phyloP scores from a whole-genome alignment of 1,140 invertebrate genomes.

The Brachionus rubens region DNA sequence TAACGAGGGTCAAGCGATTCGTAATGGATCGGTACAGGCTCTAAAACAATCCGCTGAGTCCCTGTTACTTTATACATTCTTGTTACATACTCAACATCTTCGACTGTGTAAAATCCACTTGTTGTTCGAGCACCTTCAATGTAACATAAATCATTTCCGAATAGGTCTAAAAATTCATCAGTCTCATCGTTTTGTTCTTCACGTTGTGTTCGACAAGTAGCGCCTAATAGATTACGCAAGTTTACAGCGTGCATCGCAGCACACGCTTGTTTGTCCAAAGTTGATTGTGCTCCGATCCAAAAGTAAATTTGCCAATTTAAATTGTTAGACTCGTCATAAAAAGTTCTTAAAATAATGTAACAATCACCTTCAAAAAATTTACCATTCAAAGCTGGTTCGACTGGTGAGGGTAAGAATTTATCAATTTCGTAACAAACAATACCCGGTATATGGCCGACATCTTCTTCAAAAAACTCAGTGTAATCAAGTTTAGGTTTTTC shows the following conservation, averaged over 20 bases:
- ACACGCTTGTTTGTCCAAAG: slow-evolving; percentile 94
- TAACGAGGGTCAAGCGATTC: slow-evolving; percentile 80
- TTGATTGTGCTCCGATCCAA: slow-evolving; percentile 94
- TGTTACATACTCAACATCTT: slow-evolving; percentile 71
- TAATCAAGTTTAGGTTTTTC: slow-evolving; percentile 96
- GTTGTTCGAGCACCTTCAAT: slow-evolving; percentile 92
- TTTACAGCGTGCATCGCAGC: slow-evolving; percentile 98
- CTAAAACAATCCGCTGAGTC: slow-evolving; percentile 77
- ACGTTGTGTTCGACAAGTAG: slow-evolving; percentile 89
- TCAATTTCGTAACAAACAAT: slow-evolving; percentile 95
- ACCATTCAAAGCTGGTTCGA: slow-evolving; percentile 78
- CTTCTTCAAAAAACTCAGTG: slow-evolving; percentile 96
- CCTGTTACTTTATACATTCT: slow-evolving; percentile 66
- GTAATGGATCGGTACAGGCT: slow-evolving; percentile 69
- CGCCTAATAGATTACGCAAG: slow-evolving; percentile 88
- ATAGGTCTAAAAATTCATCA: slow-evolving; percentile 88
- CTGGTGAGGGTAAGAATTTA: slow-evolving; percentile 90
- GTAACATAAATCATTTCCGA: slow-evolving; percentile 74
- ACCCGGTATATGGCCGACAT: slow-evolving; percentile 72
- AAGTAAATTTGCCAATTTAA: slow-evolving; percentile 94
- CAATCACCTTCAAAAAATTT: slow-evolving; percentile 99
- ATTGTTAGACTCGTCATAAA: slow-evolving; percentile 75
- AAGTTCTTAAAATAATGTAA: slow-evolving; percentile 93
- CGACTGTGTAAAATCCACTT: slow-evolving; percentile 94
- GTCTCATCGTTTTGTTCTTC: slow-evolving; percentile 95